A percentile compares a stretch with the other conserved stretches of the same genome.
phyloP scores from a whole-genome alignment of 2,888 invertebrate genomes.

The Drosophila austrosaltans region DNA sequence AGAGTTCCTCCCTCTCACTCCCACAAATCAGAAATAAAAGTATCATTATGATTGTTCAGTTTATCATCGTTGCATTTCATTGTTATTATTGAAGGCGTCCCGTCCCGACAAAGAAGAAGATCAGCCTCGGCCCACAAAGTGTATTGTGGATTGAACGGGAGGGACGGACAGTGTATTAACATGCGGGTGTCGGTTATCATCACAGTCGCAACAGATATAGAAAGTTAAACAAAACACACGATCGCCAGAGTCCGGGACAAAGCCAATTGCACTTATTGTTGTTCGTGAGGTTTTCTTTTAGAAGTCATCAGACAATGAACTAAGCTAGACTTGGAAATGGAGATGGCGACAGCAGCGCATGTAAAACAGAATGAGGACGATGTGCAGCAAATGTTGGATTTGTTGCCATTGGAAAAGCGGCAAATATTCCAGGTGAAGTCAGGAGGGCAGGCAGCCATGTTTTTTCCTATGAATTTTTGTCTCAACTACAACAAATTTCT shows the following conservation, averaged over 20 bases:
- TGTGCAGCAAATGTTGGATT: constrained; percentile 41
- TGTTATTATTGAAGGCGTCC: constrained; percentile 1
- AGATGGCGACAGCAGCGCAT: neutral
- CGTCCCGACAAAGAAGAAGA: neutral
- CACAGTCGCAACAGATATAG: constrained; percentile 21
- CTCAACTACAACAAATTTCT: neutral
- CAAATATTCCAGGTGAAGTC: neutral
- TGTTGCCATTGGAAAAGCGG: neutral
- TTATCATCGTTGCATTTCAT: neutral
- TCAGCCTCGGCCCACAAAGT: constrained; percentile 1
- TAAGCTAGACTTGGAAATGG: constrained; percentile 16
- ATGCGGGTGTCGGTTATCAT: constrained; percentile 63
- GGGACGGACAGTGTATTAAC: constrained; percentile 38
- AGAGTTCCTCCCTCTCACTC: neutral
- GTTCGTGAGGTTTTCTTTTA: neutral
- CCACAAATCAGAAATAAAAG: neutral
- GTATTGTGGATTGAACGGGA: neutral
- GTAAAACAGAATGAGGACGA: constrained; percentile 23
- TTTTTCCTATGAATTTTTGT: neutral
- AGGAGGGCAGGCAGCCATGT: neutral
- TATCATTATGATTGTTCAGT: neutral
- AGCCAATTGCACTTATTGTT: neutral
- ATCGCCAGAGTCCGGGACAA: constrained; percentile 16
- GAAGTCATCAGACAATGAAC: constrained; percentile 10
- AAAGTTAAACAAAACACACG: constrained; percentile 31